Conservation (phyloP, 2,113 vertebrate species). For the Melanocharis versteri region DNA sequence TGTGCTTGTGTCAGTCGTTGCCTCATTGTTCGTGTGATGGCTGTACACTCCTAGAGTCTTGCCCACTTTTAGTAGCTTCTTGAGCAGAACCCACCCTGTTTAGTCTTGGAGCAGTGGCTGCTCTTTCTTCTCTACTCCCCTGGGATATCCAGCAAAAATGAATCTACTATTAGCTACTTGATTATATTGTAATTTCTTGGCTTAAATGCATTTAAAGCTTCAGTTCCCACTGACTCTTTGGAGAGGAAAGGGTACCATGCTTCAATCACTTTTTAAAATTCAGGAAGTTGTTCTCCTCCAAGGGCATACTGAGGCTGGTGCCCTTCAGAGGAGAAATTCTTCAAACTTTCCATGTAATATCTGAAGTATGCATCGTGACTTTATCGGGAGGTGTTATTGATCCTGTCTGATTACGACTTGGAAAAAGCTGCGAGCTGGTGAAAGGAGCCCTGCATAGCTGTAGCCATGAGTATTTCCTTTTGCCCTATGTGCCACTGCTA, state of each 20-base stretch:
- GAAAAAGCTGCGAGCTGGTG: background rate
- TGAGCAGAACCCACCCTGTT: background rate
- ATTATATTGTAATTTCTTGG: background rate
- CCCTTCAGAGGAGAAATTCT: background rate
- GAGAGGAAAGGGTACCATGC: background rate
- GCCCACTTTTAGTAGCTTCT: background rate
- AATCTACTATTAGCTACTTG: background rate
- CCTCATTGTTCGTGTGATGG: background rate
- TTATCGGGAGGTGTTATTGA: background rate
- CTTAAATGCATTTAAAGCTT: background rate
- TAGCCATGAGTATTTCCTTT: background rate
- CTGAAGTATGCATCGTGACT: background rate
- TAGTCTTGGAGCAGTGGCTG: background rate
- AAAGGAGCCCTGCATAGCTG: background rate
- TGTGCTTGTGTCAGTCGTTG: background rate
- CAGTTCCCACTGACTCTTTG: background rate
- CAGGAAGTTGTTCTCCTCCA: background rate
- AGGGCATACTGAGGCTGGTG: background rate
- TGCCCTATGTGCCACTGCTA: background rate
- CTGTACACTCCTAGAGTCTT: background rate
- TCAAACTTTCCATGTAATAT: conserved; percentile 22
- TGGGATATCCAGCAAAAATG: background rate
- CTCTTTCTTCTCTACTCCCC: background rate
- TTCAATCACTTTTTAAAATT: background rate
- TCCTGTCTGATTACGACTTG: background rate